Percentiles rank a stretch among this genome's conserved stretches.
Conservation (phyloP, 1,140 invertebrate species). For the Neodiprion lecontei region DNA sequence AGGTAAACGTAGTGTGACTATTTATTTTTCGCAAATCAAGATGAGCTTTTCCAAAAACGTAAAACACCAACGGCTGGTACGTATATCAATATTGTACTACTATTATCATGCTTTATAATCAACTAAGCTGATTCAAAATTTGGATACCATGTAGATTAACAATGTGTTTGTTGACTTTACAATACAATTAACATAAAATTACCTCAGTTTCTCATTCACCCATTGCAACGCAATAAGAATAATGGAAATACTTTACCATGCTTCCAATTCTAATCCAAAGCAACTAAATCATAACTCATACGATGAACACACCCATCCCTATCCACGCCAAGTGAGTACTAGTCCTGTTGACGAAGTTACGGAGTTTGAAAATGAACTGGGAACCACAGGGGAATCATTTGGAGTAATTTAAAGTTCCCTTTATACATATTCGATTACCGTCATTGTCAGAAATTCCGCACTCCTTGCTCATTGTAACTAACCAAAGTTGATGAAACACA, state of each 20-base stretch:
- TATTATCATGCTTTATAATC: no score
- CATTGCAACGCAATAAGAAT: conserved; percentile 19
- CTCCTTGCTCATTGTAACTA: neutral
- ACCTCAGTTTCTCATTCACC: neutral
- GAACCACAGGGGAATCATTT: conserved; percentile 34
- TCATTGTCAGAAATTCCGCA: no score
- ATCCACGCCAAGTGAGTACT: neutral
- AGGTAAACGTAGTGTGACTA: no score
- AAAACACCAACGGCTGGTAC: no score
- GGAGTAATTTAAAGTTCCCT: conserved; percentile 29
- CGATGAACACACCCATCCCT: neutral
- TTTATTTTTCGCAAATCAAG: no score
- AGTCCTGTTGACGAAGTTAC: conserved; percentile 24
- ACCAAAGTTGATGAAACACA: conserved; percentile 21
- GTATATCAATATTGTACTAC: no score
- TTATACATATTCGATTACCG: neutral
- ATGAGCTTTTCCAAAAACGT: no score
- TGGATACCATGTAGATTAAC: no score
- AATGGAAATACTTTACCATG: neutral
- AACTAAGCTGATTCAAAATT: no score
- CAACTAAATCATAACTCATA: conserved; percentile 5
- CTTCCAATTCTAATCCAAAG: neutral
- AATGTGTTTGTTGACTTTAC: neutral
- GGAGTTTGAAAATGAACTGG: conserved; percentile 32
- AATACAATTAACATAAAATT: neutral